A percentile compares a stretch with the other conserved stretches of the same genome.
Evolutionary conservation across 2,888 invertebrate species (phyloP).

Genomic region (Agonopterix heracliana): DNA sequence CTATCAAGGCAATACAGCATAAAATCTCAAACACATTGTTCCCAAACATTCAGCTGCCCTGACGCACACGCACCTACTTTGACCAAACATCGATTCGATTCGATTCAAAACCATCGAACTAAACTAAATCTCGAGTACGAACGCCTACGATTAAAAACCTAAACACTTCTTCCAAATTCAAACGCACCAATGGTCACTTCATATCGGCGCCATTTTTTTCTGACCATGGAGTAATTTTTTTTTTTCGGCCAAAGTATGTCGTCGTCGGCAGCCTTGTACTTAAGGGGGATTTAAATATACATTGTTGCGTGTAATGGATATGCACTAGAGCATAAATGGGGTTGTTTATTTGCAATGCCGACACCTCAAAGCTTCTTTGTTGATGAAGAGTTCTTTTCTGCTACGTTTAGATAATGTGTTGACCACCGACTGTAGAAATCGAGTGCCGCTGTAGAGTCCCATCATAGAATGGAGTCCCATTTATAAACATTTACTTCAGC

Average conservation of each 20-base stretch:
- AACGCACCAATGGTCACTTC: conserved; percentile 48
- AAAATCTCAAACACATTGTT: conserved; percentile 4
- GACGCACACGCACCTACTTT: conserved; percentile 6
- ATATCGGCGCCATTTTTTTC: conserved; percentile 32
- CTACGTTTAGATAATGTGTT: conserved; percentile 20
- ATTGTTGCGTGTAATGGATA: conserved; percentile 67
- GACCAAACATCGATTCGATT: conserved; percentile 30
- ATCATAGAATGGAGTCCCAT: too few relatives aligned
- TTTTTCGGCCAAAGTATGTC: conserved; percentile 21
- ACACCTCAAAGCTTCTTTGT: conserved; percentile 39
- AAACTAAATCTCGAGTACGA: conserved; percentile 18
- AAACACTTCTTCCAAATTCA: conserved; percentile 26
- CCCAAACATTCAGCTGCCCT: conserved; percentile 15
- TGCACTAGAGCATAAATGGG: conserved; percentile 67
- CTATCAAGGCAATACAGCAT: conserved; percentile 2
- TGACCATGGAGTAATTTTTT: conserved; percentile 23
- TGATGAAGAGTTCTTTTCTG: conserved; percentile 21
- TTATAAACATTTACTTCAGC: too few relatives aligned
- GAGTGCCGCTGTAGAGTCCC: too few relatives aligned
- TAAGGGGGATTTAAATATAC: conserved; percentile 45
- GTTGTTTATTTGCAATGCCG: conserved; percentile 49
- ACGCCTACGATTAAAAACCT: conserved; percentile 26
- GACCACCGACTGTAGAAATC: conserved; percentile 19
- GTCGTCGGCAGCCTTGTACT: conserved; percentile 37
- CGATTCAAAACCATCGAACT: conserved; percentile 32